phyloP scores from a whole-genome alignment of 2,113 vertebrate genomes.

The Paedocypris sp. region DNA sequence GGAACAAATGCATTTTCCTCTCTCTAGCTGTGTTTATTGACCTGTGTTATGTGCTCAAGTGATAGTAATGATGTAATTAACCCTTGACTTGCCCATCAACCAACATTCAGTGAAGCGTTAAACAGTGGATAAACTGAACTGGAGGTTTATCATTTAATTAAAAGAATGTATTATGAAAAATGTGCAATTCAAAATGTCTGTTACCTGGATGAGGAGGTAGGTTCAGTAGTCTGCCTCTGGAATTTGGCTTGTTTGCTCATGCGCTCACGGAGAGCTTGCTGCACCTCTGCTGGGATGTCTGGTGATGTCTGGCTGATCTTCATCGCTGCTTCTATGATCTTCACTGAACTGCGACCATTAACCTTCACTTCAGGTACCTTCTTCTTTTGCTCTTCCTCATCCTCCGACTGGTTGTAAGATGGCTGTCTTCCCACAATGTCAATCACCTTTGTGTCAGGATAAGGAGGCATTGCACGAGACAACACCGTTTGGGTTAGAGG shows the following conservation, averaged over 20 bases:
- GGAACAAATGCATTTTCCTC: neutral
- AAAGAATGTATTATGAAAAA: neutral
- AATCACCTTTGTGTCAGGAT: neutral
- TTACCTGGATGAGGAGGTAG: constrained; percentile 90
- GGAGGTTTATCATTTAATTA: neutral
- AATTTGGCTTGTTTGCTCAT: constrained; percentile 81
- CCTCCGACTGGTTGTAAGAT: constrained; percentile 43
- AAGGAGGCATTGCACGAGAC: neutral
- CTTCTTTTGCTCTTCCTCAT: constrained; percentile 60
- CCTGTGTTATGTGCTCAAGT: neutral
- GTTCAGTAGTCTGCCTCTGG: constrained; percentile 93
- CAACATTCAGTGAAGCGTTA: neutral
- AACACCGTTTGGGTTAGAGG: constrained; percentile 47
- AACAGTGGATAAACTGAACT: neutral
- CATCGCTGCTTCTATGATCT: constrained; percentile 80
- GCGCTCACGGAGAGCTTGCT: constrained; percentile 79
- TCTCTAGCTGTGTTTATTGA: neutral
- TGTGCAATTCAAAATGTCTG: neutral
- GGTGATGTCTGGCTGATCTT: constrained; percentile 99
- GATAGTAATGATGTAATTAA: neutral
- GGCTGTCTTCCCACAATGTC: neutral
- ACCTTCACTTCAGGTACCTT: constrained; percentile 67
- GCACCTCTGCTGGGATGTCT: constrained; percentile 92
- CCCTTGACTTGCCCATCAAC: neutral
- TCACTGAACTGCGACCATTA: constrained; percentile 67